These are phyloP conservation scores for Cataglyphis rosenhaueri DNA, from an alignment of 2,888 invertebrate species.

Conservation along the genomic window DNA sequence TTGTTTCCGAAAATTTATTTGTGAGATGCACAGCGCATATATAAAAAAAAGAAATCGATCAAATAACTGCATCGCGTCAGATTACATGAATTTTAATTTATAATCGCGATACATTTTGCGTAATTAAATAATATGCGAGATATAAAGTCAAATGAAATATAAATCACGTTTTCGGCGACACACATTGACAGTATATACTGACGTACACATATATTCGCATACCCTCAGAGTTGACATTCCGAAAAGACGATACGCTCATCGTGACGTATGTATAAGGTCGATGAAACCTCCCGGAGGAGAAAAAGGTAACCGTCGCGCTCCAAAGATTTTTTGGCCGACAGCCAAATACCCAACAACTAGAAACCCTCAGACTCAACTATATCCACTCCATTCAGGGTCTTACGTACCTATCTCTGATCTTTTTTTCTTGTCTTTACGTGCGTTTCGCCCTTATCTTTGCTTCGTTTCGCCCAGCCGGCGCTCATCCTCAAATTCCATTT, in stretches of 20 bases:
- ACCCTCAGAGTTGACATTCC: conserved; percentile 25
- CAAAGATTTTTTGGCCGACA: conserved; percentile 79
- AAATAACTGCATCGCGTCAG: not conserved
- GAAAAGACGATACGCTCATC: conserved; percentile 33
- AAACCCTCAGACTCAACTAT: conserved; percentile 75
- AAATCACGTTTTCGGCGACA: conserved; percentile 6
- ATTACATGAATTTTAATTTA: conserved; percentile 22
- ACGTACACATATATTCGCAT: conserved; percentile 9
- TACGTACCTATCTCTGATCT: conserved; percentile 63
- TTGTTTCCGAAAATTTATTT: not conserved
- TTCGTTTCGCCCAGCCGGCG: conserved; percentile 50
- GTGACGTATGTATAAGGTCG: conserved; percentile 57
- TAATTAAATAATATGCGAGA: not conserved
- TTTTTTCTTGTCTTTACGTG: conserved; percentile 53
- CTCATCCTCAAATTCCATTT: conserved; percentile 71
- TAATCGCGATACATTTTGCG: not conserved
- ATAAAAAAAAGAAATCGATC: not conserved
- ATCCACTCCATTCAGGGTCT: conserved; percentile 70
- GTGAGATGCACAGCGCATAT: not conserved
- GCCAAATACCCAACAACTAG: conserved; percentile 81
- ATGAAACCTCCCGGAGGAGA: conserved; percentile 69
- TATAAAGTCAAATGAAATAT: conserved; percentile 20
- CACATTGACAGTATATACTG: not conserved
- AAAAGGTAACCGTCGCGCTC: conserved; percentile 79
- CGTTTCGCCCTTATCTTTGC: conserved; percentile 46